phyloP scores from a whole-genome alignment of 37 sponge, comb jelly and placozoan genomes.

The Corticium candelabrum region DNA sequence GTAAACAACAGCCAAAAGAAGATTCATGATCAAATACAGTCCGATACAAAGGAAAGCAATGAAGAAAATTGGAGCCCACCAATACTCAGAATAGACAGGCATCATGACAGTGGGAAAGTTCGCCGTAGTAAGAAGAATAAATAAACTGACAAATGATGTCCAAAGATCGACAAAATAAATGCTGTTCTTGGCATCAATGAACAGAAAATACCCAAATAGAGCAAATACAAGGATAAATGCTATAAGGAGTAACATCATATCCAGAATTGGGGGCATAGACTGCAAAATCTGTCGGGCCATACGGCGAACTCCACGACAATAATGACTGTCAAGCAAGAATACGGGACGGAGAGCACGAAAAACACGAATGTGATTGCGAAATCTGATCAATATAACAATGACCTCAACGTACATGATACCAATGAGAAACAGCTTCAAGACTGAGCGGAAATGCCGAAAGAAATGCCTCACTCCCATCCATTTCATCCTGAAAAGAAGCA shows the following conservation, averaged over 20 bases:
- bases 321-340: slow-evolving; percentile 55
- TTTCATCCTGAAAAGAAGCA: background rate
- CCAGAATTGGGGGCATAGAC: slow-evolving; percentile 47
- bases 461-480: slow-evolving; percentile 45
- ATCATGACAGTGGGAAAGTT: slow-evolving; percentile 82
- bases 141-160: slow-evolving; percentile 58
- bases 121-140: slow-evolving; percentile 63
- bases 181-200: background rate
- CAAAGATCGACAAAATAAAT: slow-evolving; percentile 35
- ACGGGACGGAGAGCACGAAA: slow-evolving; percentile 55
- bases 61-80: slow-evolving; percentile 53
- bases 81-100: slow-evolving; percentile 42
- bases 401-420: slow-evolving; percentile 44
- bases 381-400: slow-evolving; percentile 23
- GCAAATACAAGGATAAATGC: slow-evolving; percentile 46
- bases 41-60: slow-evolving; percentile 49
- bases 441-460: slow-evolving; percentile 23
- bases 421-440: slow-evolving; percentile 45
- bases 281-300: slow-evolving; percentile 58
- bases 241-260: slow-evolving; percentile 53
- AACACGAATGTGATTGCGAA: slow-evolving; percentile 42
- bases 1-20: slow-evolving; percentile 66
- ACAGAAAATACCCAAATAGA: slow-evolving; percentile 26
- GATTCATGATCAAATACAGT: slow-evolving; percentile 50
- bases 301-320: slow-evolving; percentile 58